A percentile compares a stretch with the other conserved stretches of the same genome.
Evolutionary conservation across 2,797 vertebrate species (phyloP).

Genomic region (Valencia hispanica): DNA sequence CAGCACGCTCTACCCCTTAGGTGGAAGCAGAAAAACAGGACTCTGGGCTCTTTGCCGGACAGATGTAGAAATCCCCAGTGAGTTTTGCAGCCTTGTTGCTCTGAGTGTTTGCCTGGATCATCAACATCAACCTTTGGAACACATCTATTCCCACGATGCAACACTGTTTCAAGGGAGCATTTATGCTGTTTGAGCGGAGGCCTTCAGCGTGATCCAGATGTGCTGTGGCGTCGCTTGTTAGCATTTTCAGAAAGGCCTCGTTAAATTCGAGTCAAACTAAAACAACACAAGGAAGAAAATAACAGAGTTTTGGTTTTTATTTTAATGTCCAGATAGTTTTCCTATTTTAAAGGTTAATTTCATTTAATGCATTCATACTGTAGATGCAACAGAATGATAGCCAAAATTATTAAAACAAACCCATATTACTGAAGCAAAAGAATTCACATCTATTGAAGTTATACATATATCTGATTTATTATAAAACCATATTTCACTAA

Average conservation of each 20-base stretch:
- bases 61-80: conserved; percentile 77
- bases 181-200: conserved; percentile 44
- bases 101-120: conserved; percentile 50
- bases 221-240: conserved; percentile 9
- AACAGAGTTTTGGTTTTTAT: not conserved
- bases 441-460: not conserved
- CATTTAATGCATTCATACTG: not conserved
- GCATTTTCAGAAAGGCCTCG: conserved; percentile 11
- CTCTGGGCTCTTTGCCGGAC: conserved; percentile 74
- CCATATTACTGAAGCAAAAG: not conserved
- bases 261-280: not conserved
- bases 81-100: conserved; percentile 56
- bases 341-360: not conserved
- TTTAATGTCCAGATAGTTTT: not conserved
- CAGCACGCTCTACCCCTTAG: conserved; percentile 58
- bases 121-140: conserved; percentile 42
- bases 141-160: conserved; percentile 62
- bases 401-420: too few species aligned
- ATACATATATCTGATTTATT: not conserved
- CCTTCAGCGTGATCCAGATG: conserved; percentile 25
- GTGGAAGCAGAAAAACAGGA: conserved; percentile 56
- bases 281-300: not conserved
- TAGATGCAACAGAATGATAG: not conserved
- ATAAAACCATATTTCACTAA: not conserved
- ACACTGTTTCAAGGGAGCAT: conserved; percentile 46